Base-by-base conservation (phyloP, 2,888 invertebrate genomes). In the Andrena chrysosceles region DNA sequence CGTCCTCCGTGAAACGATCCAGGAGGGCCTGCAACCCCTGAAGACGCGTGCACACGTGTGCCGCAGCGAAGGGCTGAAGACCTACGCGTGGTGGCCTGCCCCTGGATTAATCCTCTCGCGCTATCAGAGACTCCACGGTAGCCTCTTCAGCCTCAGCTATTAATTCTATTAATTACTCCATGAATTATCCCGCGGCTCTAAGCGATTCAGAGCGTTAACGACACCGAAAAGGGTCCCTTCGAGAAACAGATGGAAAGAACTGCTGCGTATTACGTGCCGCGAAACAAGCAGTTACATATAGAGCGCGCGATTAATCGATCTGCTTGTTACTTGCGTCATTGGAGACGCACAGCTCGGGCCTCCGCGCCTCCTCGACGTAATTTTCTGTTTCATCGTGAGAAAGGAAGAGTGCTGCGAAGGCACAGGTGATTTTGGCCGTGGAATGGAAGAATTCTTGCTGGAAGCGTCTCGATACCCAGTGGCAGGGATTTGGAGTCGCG, bases 1-100 rank as follows among this genome's bases (percentile, higher is more conserved):
- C 26, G 13, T 33, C 31, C 52, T 26, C 26, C 52, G 69, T 82
- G 69, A 71, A 63, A 77, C 86, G 81, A 78, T 90, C 87, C 90
- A 88, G 90, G 90, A 90, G 91, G 81, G 87, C 87, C 86, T 77
- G 85, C 89, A 89, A 56, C 56, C 89, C 88, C 86, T 88, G 83
- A 85, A 78, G 81, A 76, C 73, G 84, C 71, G 69, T 60, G 73
- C 73, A 77, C 87, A 85, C 84, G 81, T 86, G 87, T 79, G 77
- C 70, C 72, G 48, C 56, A 49, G 16, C 52, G 33, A 31, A 48
- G 59, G 35, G 56, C n/a, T 56, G 29, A 20, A n/a, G 13, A 48
- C 23, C 49, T 62, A 63, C 52, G 31, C 33, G 63, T 20, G 63
- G 35, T 35, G 33, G 54, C 49, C 5, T 10, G 49, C 8, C 20